Percentiles rank a stretch among this genome's conserved stretches.
phyloP scores from a whole-genome alignment of 2,113 vertebrate genomes.

The Meles meles region DNA sequence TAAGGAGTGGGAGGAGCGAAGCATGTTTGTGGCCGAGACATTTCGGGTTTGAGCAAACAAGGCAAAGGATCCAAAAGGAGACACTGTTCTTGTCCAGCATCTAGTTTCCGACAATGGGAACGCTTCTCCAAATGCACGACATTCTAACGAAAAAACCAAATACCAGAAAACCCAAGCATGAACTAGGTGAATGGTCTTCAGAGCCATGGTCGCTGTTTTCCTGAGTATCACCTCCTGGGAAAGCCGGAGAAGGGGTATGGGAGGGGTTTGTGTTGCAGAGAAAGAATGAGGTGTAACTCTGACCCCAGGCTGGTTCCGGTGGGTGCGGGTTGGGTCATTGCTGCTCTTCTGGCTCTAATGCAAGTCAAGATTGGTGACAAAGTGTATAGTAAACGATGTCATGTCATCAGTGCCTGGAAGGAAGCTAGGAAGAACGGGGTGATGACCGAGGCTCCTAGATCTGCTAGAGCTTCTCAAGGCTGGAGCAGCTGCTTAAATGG shows the following conservation, averaged over 20 bases:
- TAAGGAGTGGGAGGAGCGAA: background rate
- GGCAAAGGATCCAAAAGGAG: background rate
- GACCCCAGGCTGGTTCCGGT: background rate
- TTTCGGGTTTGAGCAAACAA: background rate
- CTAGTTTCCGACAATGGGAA: background rate
- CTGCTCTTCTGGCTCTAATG: background rate
- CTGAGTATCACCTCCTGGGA: background rate
- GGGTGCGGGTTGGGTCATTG: rapidly evolving
- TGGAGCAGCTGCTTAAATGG: background rate
- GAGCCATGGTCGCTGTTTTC: background rate
- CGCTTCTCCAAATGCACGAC: background rate
- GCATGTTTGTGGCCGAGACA: background rate
- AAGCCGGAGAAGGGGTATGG: background rate
- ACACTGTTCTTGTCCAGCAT: background rate
- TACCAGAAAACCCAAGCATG: background rate
- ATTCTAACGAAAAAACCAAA: background rate
- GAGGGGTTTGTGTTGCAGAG: background rate
- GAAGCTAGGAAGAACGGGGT: background rate
- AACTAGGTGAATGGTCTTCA: background rate
- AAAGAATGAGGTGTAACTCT: background rate
- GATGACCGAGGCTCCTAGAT: too few relatives aligned
- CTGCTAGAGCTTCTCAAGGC: background rate
- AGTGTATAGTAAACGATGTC: rapidly evolving
- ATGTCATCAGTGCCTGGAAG: background rate
- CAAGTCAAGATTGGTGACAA: background rate